phyloP scores from a whole-genome alignment of 2,797 vertebrate species.

The Dermochelys coriacea region DNA sequence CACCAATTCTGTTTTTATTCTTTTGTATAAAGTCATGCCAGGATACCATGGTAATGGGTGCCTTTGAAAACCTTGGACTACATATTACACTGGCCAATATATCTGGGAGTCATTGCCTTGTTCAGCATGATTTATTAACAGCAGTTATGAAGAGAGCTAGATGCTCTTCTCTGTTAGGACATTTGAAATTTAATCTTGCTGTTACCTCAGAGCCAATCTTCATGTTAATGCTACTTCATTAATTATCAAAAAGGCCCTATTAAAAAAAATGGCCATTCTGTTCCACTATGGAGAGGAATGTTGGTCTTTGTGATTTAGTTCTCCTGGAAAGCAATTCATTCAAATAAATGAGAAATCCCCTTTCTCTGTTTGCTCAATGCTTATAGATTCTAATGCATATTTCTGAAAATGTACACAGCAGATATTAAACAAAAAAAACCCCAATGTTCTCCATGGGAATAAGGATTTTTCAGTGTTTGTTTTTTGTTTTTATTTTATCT shows the following conservation, averaged over 20 bases:
- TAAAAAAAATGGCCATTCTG: neutral
- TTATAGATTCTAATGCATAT: neutral
- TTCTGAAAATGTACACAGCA: neutral
- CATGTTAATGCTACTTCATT: neutral
- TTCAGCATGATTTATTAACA: neutral
- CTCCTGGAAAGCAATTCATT: neutral
- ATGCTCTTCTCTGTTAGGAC: neutral
- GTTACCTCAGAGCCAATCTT: neutral
- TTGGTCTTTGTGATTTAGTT: neutral
- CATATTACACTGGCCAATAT: neutral
- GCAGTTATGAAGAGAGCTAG: neutral
- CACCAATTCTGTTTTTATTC: neutral
- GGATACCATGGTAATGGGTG: fast-evolving
- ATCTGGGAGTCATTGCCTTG: neutral
- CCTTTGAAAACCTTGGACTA: neutral
- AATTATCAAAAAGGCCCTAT: neutral
- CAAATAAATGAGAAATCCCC: constrained; percentile 25
- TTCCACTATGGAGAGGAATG: neutral
- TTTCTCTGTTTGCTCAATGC: neutral
- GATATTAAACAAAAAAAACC: neutral
- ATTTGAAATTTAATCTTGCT: neutral
- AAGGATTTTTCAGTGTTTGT: neutral
- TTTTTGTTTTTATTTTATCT: constrained; percentile 9
- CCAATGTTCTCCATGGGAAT: neutral
- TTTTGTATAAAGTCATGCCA: neutral